Evolutionary conservation across 2,797 vertebrate species (phyloP).

Genomic region (Acanthornis magna): DNA sequence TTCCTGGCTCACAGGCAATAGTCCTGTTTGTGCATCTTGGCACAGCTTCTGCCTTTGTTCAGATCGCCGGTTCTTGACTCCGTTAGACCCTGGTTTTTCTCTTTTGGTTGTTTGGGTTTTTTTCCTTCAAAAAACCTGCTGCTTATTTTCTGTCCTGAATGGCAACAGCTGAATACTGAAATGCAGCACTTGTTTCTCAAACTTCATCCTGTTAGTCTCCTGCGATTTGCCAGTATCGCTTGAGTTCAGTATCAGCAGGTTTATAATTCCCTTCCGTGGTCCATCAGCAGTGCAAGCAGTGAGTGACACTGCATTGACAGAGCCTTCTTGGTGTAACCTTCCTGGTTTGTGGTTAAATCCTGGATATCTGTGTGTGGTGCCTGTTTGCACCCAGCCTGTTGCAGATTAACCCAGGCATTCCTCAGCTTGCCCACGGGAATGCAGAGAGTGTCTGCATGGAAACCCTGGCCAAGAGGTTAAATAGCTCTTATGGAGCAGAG

Average conservation of each 20-base stretch:
- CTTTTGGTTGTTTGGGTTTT: not conserved
- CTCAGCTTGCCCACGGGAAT: not conserved
- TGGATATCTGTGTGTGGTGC: rapidly evolving
- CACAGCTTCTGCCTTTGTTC: not conserved
- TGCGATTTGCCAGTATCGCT: not conserved
- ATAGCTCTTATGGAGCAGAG: not conserved
- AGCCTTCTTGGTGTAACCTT: not conserved
- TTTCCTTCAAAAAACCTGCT: not conserved
- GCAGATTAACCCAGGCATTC: not conserved
- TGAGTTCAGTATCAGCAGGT: not conserved
- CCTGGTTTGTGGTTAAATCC: not conserved
- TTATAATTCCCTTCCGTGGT: not conserved
- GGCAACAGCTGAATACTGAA: not conserved
- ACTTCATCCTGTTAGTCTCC: not conserved
- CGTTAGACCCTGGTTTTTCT: not conserved
- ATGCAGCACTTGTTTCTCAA: not conserved
- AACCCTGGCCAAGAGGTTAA: not conserved
- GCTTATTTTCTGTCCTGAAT: not conserved
- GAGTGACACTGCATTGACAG: not conserved
- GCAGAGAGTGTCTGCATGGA: rapidly evolving
- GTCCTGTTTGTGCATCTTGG: not conserved
- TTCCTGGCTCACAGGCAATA: not conserved
- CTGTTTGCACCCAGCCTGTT: not conserved
- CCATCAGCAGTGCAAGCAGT: rapidly evolving
- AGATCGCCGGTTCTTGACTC: rapidly evolving